Base-by-base conservation (phyloP, 2,888 invertebrate species). In the Rotaria socialis region DNA sequence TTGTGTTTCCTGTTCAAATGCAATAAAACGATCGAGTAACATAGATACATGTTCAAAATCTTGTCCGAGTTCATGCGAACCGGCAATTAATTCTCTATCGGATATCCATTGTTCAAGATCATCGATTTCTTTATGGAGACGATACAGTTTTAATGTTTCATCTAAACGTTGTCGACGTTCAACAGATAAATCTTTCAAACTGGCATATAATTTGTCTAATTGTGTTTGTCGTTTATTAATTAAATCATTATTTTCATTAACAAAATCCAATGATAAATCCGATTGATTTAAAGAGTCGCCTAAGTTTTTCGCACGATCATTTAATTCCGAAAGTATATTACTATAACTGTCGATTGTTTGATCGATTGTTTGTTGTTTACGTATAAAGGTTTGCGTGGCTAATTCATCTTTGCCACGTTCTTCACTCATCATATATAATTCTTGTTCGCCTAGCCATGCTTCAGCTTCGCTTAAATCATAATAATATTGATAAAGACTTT, bases 391-490 rank as follows among this genome's bases (percentile, higher is more conserved):
- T 80, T 80, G 80, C n/a, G 80, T 80, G 11, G 80, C 24, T 47
- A 47, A 47, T 80, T 80, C 80, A 47, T 80, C 80, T 80, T 80
- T 80, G 2, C 80, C 80, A 47, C 80, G 80, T 80, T 80, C 99
- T 91, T 99, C 99, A 43, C 97, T 97, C 98, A 99, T 99, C 97
- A 99, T 98, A 93, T 99, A 99, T 88, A 99, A 92, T 91, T 99
- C 99, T 91, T 99, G 99, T 91, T 99, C 99, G 91, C 96, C 96
- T 98, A 99, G 99, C 99, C 99, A 99, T 0, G 97, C 96, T 91
- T 99, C 99, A 0, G 98, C 98, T 91, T 99, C 99, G 90, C 95
- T 95, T 19, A 98, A 98, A 92, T 99, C 99, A 92, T 98, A 98
- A 92, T 98, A 94, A 92, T 98, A 99, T 92, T 98, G 95, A 89